Percentiles rank a stretch among this genome's conserved stretches.
Conservation (phyloP, 2,113 vertebrate species). For the Trematocara nigrifrons region DNA sequence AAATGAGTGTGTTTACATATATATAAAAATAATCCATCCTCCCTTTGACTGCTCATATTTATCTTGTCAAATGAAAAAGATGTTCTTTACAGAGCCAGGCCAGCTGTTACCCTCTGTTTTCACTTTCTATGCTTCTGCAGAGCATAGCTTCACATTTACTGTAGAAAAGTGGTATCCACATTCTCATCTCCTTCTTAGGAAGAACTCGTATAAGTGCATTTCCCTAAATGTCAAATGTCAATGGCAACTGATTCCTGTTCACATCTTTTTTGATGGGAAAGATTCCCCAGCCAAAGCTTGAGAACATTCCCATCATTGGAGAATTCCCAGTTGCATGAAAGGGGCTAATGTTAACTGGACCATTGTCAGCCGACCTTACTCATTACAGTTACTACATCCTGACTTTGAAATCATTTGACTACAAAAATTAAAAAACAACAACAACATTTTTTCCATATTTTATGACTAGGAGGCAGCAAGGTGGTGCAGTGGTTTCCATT, state of each 20-base stretch:
- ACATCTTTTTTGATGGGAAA: neutral
- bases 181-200: neutral
- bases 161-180: neutral
- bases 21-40: neutral
- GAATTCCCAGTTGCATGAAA: neutral
- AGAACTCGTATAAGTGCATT: neutral
- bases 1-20: neutral
- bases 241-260: too few relatives aligned
- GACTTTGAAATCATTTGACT: neutral
- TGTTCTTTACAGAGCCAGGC: neutral
- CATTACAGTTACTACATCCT: neutral
- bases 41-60: neutral
- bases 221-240: neutral
- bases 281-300: neutral
- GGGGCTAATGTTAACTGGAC: neutral
- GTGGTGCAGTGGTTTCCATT: neutral
- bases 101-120: neutral
- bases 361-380: neutral
- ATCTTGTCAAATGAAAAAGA: neutral
- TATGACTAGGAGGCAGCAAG: neutral
- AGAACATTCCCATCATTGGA: neutral
- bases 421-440: neutral
- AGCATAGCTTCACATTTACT: neutral
- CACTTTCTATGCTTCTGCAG: neutral
- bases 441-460: neutral